Conservation (phyloP, 2,113 vertebrate species). For the Saimiri boliviensis region DNA sequence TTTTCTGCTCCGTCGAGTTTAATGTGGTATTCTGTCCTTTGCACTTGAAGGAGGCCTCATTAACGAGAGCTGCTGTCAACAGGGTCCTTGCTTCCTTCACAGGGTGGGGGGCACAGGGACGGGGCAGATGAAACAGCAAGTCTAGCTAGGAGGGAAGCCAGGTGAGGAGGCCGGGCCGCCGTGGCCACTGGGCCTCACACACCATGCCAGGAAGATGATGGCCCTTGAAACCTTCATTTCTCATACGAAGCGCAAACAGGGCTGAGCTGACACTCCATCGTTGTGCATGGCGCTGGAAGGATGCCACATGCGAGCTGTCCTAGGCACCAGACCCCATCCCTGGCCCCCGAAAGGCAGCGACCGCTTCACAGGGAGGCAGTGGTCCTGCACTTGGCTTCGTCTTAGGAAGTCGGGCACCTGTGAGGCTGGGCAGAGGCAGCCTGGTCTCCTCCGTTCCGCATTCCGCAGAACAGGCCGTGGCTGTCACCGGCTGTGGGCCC, state of each 20-base stretch:
- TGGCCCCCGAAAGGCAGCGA: too few species aligned
- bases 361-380: background rate
- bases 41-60: accelerated
- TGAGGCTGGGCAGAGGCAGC: background rate
- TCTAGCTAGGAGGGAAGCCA: background rate
- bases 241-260: background rate
- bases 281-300: background rate
- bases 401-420: background rate
- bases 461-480: background rate
- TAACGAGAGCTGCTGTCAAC: background rate
- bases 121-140: accelerated
- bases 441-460: background rate
- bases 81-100: too few species aligned
- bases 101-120: too few species aligned
- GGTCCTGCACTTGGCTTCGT: too few species aligned
- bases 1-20: accelerated
- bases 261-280: background rate
- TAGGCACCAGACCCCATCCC: background rate
- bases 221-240: too few species aligned
- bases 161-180: too few species aligned
- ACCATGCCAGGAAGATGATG: accelerated
- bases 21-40: background rate
- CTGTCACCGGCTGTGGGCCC: accelerated
- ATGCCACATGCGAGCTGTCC: background rate
- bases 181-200: background rate